These are phyloP conservation scores for Xenopus tropicalis DNA, from an alignment of 2,113 vertebrate species.

Conservation along the genomic window DNA sequence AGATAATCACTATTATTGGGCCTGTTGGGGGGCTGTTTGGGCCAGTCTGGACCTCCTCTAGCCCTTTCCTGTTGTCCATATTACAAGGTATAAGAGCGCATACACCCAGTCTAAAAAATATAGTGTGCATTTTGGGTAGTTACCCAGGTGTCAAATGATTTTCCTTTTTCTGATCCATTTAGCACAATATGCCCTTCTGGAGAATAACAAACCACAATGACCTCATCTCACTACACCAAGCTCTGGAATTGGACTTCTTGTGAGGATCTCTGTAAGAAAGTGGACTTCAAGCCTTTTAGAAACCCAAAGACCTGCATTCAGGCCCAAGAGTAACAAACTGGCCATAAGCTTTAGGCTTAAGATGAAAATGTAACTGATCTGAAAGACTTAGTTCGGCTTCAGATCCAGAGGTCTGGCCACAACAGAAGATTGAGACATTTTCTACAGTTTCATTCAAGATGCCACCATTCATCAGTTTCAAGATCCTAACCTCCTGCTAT, in stretches of 20 bases:
- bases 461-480: no score
- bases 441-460: no score
- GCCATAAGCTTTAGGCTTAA: background rate
- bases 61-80: no score
- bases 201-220: constrained; percentile 91
- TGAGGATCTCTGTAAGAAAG: constrained; percentile 55
- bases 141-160: no score
- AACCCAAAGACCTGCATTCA: background rate
- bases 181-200: constrained; percentile 99
- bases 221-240: constrained; percentile 92
- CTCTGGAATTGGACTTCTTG: constrained; percentile 94
- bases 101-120: no score
- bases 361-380: background rate
- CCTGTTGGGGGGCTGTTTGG: no score
- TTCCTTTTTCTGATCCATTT: constrained; percentile 36
- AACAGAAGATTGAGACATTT: no score
- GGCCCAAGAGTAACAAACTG: background rate
- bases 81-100: no score
- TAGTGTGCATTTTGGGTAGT: no score
- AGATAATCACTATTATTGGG: no score
- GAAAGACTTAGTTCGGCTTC: background rate
- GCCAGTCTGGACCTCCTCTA: no score
- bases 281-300: constrained; percentile 5
- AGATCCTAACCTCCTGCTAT: no score
- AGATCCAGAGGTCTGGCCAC: background rate